Evolutionary conservation across 2,113 vertebrate genomes (phyloP), one percentile per base, ranked within the genome.

Genomic region (Entosphenus tridentatus): DNA sequence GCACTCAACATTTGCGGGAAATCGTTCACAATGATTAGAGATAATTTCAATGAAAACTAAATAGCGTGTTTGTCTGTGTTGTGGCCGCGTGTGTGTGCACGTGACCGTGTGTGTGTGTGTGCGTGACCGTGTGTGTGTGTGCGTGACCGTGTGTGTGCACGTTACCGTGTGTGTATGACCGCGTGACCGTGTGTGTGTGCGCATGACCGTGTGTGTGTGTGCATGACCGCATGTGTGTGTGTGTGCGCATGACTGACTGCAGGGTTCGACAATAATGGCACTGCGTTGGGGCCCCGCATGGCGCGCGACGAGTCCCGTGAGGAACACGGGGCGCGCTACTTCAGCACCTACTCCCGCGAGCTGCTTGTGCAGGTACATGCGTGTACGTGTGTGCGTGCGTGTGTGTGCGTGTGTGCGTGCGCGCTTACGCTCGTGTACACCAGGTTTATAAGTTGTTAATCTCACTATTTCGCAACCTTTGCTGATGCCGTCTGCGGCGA

Each of bases 241-340:
- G 39, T 39, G 39, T 7, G 39, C 39, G 39, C 39, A 5, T 7
- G 39, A 39, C 5, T 39, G 39, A 39, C 39, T 39, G 39, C 39
- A 98, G 93, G 93, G 76, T 92, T 89, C 75, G 93, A 98, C 80
- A 95, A 96, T 80, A 96, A 95, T n/a, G 90, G 88, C 77, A 80
- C 79, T 75, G 79, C 76, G 72, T 72, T 78, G 96, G 93, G 93
- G 77, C 93, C 93, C 71, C 86, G 89, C 76, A 95, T 87, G 77
- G 87, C 87, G 73, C 83, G 92, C 56, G 87, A 90, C 76, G 95
- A 89, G 78, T 80, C 82, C 56, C 74, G 78, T 1, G 85, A 92
- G 79, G 89, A 93, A 55, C 87, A 82, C 8, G 78, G 80, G 21
- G 70, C 73, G 2, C 85, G 81, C 77, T 98, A 93, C 78, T 98